Evolutionary conservation across 2,888 invertebrate species (phyloP).

Genomic region (Ferdinandea cuprea): DNA sequence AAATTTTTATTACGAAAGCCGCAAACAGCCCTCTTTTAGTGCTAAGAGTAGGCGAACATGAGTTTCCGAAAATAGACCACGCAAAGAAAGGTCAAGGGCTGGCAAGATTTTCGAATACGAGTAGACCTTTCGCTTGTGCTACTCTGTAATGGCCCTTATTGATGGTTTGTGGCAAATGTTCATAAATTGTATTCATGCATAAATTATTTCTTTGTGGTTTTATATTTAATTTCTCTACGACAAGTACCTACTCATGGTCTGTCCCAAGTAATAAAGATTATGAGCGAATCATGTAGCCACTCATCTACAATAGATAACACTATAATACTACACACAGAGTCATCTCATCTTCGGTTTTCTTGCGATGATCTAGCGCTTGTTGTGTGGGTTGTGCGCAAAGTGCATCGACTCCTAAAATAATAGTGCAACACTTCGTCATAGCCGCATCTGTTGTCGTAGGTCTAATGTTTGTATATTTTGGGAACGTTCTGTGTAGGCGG

Average conservation of each 20-base stretch:
- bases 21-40: conserved; percentile 10
- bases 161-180: conserved; percentile 39
- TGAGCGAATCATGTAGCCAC: conserved; percentile 26
- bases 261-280: conserved; percentile 53
- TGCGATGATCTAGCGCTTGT: conserved; percentile 1
- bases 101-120: conserved; percentile 11
- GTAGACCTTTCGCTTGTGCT: conserved; percentile 29
- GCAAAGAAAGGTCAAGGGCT: conserved; percentile 73
- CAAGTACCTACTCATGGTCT: conserved; percentile 55
- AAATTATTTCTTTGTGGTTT: conserved; percentile 36
- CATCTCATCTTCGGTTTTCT: conserved; percentile 28
- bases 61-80: conserved; percentile 57
- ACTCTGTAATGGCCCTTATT: conserved; percentile 63
- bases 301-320: not conserved
- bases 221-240: conserved; percentile 32
- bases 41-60: conserved; percentile 32
- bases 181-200: conserved; percentile 15
- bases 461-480: conserved; percentile 61
- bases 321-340: not conserved
- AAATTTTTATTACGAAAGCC: conserved; percentile 63
- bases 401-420: conserved; percentile 67
- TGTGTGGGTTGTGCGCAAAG: conserved; percentile 68
- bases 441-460: conserved; percentile 69
- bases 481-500: conserved; percentile 59
- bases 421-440: conserved; percentile 63